Evolutionary conservation across 2,888 invertebrate species (phyloP), one percentile per base, ranked within the genome.

Genomic region (Chaitophorus viminalis): DNA sequence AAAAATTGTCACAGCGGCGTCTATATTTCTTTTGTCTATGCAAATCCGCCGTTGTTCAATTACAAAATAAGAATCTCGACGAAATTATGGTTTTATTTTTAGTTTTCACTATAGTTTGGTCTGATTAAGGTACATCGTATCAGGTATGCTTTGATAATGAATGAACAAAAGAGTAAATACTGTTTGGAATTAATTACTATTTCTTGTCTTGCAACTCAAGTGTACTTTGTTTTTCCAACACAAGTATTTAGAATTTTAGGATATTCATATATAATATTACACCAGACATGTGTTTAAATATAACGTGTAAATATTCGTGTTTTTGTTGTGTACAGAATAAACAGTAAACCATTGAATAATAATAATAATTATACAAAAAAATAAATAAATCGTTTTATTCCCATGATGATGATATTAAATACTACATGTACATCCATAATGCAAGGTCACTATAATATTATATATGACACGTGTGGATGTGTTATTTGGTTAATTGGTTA

Each of bases 101-200:
- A n/a, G n/a, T 76, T 77, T 85, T 85, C 68, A 68, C 65, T 25
- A n/a, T n/a, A 76, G 31, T 82, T 29, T 29, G 29, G 68, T 18
- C 25, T 6, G 52, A 52, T 11, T n/a, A n/a, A n/a, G n/a, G n/a
- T n/a, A n/a, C n/a, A n/a, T n/a, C n/a, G n/a, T n/a, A n/a, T n/a
- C n/a, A n/a, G n/a, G n/a, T n/a, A n/a, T n/a, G n/a, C n/a, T n/a
- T n/a, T 65, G 31, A 39, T 65, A 17, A 39, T 31, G 31, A 36
- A 46, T 65, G 18, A 77, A 77, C 76, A 84, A 84, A 68, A 84
- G 84, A 84, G 65, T 75, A 84, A 84, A n/a, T 83, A 31, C 25
- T 11, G 21, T 70, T 29, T 14, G 31, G 75, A 75, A 65, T 75
- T 31, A 31, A 83, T 83, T 83, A 65, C 65, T 75, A 83, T 83